Evolutionary conservation across 2,113 vertebrate species (phyloP), one percentile per base, ranked within the genome.

Genomic region (Macquaria australasica): DNA sequence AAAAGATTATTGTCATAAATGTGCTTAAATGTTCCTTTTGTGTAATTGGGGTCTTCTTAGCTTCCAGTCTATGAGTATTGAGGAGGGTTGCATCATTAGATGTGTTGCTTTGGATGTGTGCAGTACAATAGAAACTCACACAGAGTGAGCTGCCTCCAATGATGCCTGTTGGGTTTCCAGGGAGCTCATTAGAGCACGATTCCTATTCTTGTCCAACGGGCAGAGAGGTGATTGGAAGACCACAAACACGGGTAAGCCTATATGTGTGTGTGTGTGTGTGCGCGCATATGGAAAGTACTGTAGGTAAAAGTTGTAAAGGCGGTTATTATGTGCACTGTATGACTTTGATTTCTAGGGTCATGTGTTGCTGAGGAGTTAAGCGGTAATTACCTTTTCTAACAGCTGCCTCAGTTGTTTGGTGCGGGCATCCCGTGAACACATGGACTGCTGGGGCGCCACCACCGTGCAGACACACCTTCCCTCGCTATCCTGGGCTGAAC

Each of bases 351-450:
- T n/a, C 5, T 1, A 10, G 28, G 41, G 64, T 41, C 37, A 21
- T 21, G 64, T 58, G 73, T 64, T 79, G 84, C 60, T 2, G 6
- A 34, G 60, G 72, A 55, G 86, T 77, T 77, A 77, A 78, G 58
- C 15, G 18, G 73, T 74, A 56, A 79, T 96, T 96, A 99, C 98
- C 97, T 99, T 99, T 95, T 99, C 98, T 95, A 99, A 93, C 53
- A 99, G 98, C 95, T 99, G 98, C 92, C 98, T 96, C 92, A 99
- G 98, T 94, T 99, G 98, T 93, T 98, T 99, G 84, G 98, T 99
- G 93, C 98, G 97, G 89, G 98, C 97, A 7, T 99, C 98, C 58
- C 98, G 96, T 3, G 98, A 99, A 85, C 98, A 99, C 97, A 99
- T 98, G 86, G 97, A 97, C 96, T 99, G 98, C 91, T 99, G 98